Evolutionary conservation across 2,797 vertebrate genomes (phyloP), one percentile per base, ranked within the genome.

Genomic region (Tamandua tetradactyla): DNA sequence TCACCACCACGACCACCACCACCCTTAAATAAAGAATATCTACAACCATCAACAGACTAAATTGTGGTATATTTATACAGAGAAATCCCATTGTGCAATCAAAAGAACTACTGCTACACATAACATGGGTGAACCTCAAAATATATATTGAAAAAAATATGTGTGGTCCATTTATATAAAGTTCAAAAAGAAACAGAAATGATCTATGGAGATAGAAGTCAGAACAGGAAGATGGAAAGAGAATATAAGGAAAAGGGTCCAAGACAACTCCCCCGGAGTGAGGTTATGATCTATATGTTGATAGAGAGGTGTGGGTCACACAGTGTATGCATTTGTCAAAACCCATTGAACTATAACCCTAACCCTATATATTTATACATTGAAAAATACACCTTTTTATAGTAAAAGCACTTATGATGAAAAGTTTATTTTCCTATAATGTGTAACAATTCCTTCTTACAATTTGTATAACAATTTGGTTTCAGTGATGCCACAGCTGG

Each of bases 121-220:
- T 52, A 91, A 81, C 61, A 81, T 3, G 25, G 52, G 69, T 35
- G 61, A 87, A 81, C 42, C 59, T 78, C 68, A 78, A 86, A 91
- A 94, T 42, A 80, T n/a, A n/a, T 61, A 61, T 11, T 66, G 47
- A 49, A 42, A 76, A 64, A 81, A 61, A 35, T 11, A 78, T 83
- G 59, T 35, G 1, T 86, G 66, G 44, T 83, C 81, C 57, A 74
- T 42, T 87, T 71, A 89, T 6, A 25, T 8, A 11, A 93, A 90
- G 64, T 75, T 80, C 59, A 87, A 91, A 96, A 95, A 86, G 1
- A 62, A 10, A 42, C 40, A 87, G 81, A 94, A 79, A 30, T 87
- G 69, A 61, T 52, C 30, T 71, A 64, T 22, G 74, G 10, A 49
- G 42, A 89, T n/a, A 68, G 61, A 62, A 49, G 35, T 66, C 55